A percentile compares a stretch with the other conserved stretches of the same genome.
phyloP scores from a whole-genome alignment of 2,888 invertebrate genomes.

The Dascillus cervinus region DNA sequence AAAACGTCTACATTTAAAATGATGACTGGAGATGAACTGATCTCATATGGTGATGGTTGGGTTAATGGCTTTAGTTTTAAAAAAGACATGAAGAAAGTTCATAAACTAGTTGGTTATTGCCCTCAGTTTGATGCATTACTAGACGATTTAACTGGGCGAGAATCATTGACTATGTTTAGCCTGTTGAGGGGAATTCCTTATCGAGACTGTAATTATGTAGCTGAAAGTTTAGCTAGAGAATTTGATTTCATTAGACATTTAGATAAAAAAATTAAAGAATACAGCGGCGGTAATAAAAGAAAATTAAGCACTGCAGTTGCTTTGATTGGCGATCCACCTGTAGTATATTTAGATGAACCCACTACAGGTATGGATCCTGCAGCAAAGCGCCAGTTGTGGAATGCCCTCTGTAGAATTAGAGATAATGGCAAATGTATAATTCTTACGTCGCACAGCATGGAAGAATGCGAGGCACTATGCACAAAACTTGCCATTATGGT shows the following conservation, averaged over 20 bases:
- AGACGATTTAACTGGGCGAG: slow-evolving; percentile 48
- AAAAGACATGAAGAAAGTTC: slow-evolving; percentile 49
- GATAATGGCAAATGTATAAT: slow-evolving; percentile 68
- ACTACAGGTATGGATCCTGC: slow-evolving; percentile 69
- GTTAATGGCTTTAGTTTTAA: slow-evolving; percentile 44
- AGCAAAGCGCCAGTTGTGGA: slow-evolving; percentile 74
- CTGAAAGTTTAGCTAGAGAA: slow-evolving; percentile 36
- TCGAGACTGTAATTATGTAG: slow-evolving; percentile 28
- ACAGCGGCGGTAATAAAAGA: slow-evolving; percentile 51
- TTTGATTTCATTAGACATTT: slow-evolving; percentile 42
- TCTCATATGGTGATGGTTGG: slow-evolving; percentile 64
- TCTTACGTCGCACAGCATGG: slow-evolving; percentile 82
- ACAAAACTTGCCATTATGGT: slow-evolving; percentile 78
- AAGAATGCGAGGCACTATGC: slow-evolving; percentile 80
- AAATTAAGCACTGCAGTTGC: slow-evolving; percentile 50
- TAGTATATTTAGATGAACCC: slow-evolving; percentile 48
- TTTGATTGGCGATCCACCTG: slow-evolving; percentile 48
- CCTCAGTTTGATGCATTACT: slow-evolving; percentile 52
- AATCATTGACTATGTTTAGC: slow-evolving; percentile 47
- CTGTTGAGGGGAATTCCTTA: slow-evolving; percentile 43
- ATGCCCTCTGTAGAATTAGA: slow-evolving; percentile 59
- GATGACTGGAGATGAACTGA: slow-evolving; percentile 74
- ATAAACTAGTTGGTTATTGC: slow-evolving; percentile 53
- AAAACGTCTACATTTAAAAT: slow-evolving; percentile 87
- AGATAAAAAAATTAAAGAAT: slow-evolving; percentile 40